Conservation (phyloP, 2,888 invertebrate species). For the Clitarchus hookeri region DNA sequence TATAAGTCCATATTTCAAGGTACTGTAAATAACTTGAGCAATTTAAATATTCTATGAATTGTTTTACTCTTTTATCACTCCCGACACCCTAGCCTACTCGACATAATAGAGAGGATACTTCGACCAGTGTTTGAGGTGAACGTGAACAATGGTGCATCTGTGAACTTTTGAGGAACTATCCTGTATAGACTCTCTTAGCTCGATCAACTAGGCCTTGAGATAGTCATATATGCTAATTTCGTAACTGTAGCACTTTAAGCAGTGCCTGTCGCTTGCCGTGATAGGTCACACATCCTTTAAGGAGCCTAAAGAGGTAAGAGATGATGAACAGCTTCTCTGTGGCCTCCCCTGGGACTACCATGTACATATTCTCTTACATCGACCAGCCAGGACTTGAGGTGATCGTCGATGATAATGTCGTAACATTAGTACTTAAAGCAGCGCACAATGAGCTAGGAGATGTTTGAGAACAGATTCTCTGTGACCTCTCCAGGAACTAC, state of each 20-base stretch:
- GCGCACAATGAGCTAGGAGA: constrained; percentile 88
- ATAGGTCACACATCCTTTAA: constrained; percentile 86
- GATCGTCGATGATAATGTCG: constrained; percentile 94
- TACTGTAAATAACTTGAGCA: no score
- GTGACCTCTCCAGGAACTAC: constrained; percentile 87
- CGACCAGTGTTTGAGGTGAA: no score
- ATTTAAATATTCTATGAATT: no score
- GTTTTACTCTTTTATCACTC: no score
- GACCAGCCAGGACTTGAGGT: constrained; percentile 91
- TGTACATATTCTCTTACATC: constrained; percentile 60
- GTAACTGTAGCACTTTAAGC: constrained; percentile 94
- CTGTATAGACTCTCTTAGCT: constrained; percentile 56
- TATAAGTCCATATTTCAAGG: no score
- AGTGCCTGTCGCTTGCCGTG: constrained; percentile 91
- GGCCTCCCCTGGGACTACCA: constrained; percentile 56
- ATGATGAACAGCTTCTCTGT: no score
- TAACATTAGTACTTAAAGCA: constrained; percentile 96
- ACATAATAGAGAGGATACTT: no score
- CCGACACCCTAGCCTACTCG: no score
- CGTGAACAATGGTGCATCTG: no score
- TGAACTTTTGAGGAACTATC: constrained; percentile 56
- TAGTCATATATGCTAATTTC: constrained; percentile 95
- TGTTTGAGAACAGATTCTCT: constrained; percentile 85
- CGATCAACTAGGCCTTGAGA: constrained; percentile 88
- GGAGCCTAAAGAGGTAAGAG: constrained; percentile 50